Evolutionary conservation across 2,797 vertebrate genomes (phyloP).

Genomic region (Lacerta agilis): DNA sequence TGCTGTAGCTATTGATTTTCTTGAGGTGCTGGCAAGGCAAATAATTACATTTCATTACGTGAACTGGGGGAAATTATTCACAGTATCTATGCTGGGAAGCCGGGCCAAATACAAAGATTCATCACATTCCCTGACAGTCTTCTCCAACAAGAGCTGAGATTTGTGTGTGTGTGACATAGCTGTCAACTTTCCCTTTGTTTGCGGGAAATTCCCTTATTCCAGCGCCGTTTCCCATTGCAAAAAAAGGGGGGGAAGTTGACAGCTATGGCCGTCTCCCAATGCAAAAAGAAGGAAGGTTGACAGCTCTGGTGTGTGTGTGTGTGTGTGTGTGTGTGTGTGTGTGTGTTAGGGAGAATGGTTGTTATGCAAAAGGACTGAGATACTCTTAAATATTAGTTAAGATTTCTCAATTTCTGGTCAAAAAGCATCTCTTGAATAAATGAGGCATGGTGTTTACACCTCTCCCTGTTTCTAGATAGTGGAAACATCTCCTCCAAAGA

Average conservation of each 20-base stretch:
- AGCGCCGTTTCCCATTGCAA: too few species aligned
- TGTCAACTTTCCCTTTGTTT: too few species aligned
- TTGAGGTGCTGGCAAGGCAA: conserved; percentile 16
- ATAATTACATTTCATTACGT: conserved; percentile 45
- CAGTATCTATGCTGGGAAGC: conserved; percentile 8
- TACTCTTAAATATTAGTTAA: neutral
- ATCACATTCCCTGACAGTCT: neutral
- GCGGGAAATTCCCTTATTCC: too few species aligned
- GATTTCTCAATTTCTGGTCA: neutral
- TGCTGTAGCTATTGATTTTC: conserved; percentile 44
- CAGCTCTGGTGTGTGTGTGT: conserved; percentile 2
- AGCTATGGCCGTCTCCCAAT: too few species aligned
- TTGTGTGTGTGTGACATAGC: neutral
- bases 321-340: too few species aligned
- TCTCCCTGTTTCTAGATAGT: neutral
- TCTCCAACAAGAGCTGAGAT: neutral
- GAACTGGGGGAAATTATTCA: conserved; percentile 29
- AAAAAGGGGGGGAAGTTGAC: too few species aligned
- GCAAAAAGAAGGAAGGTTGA: too few species aligned
- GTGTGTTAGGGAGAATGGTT: neutral
- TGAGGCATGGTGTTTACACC: neutral
- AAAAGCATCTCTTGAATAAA: neutral
- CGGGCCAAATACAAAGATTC: conserved; percentile 18
- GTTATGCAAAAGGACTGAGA: neutral
- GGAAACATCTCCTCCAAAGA: neutral